A percentile compares a stretch with the other conserved stretches of the same genome.
phyloP scores from a whole-genome alignment of 2,797 vertebrate genomes.

The Hylomyscus alleni region DNA sequence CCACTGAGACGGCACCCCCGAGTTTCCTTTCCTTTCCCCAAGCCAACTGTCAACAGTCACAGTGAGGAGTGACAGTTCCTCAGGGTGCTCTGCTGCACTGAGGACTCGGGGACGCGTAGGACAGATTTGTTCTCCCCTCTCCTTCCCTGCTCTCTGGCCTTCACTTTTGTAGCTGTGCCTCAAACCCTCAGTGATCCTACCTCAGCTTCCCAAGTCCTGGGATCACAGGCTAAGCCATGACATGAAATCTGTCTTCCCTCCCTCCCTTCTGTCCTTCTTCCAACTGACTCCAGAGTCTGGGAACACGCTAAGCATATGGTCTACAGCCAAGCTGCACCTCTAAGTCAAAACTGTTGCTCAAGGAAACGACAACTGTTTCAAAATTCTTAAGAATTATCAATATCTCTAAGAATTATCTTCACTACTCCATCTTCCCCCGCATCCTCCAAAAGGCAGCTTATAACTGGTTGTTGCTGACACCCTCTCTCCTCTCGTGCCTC shows the following conservation, averaged over 20 bases:
- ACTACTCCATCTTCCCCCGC: neutral
- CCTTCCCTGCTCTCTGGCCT: neutral
- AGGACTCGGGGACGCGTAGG: neutral
- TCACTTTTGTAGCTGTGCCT: neutral
- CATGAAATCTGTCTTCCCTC: neutral
- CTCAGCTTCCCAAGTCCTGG: neutral
- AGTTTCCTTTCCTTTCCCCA: slow-evolving; percentile 11
- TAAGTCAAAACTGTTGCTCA: neutral
- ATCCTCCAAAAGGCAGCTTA: slow-evolving; percentile 36
- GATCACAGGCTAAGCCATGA: neutral
- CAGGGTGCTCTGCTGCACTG: neutral
- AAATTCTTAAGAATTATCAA: slow-evolving; percentile 10
- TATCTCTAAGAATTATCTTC: slow-evolving; percentile 41
- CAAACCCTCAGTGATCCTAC: neutral
- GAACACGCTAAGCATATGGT: neutral
- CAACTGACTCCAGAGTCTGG: neutral
- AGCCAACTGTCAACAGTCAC: slow-evolving; percentile 4
- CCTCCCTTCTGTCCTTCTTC: neutral
- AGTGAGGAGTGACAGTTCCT: slow-evolving; percentile 24
- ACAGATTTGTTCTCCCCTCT: neutral
- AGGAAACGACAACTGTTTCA: slow-evolving; percentile 29
- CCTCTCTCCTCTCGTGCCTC: neutral
- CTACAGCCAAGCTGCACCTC: neutral
- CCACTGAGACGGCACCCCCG: neutral
- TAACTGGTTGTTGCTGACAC: neutral